Percentiles rank a stretch among this genome's conserved stretches.
phyloP scores from a whole-genome alignment of 2,113 vertebrate species.

The Oxygymnocypris stewartii region DNA sequence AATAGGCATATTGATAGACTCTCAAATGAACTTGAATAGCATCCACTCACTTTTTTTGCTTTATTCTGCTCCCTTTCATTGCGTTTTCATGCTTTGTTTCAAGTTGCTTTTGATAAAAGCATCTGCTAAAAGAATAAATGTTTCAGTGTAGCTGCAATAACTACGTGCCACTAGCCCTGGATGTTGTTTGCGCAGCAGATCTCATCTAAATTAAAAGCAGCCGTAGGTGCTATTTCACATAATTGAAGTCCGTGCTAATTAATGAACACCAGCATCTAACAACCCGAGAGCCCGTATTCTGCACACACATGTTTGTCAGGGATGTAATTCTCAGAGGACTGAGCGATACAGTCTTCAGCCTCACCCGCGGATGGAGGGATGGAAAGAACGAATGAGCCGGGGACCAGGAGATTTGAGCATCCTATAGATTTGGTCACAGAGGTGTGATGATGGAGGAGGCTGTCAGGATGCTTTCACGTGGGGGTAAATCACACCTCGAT shows the following conservation, averaged over 20 bases:
- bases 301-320: neutral
- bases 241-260: constrained; percentile 21
- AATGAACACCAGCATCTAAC: constrained; percentile 1
- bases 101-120: neutral
- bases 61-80: neutral
- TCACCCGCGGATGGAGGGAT: constrained; percentile 24
- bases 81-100: neutral
- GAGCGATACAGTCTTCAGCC: neutral
- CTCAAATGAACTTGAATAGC: neutral
- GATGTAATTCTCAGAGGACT: neutral
- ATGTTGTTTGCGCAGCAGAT: constrained; percentile 16
- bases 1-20: neutral
- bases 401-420: constrained; percentile 34
- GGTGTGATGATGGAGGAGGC: constrained; percentile 52
- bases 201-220: constrained; percentile 16
- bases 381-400: constrained; percentile 15
- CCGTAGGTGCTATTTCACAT: constrained; percentile 11
- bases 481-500: constrained; percentile 46
- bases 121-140: neutral
- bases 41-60: neutral
- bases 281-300: neutral
- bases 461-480: constrained; percentile 48
- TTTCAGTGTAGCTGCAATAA: neutral
- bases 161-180: neutral
- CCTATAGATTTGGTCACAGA: constrained; percentile 47